Evolutionary conservation across 37 sponge, comb jelly and placozoan genomes (phyloP).

Genomic region (Crambe crambe): DNA sequence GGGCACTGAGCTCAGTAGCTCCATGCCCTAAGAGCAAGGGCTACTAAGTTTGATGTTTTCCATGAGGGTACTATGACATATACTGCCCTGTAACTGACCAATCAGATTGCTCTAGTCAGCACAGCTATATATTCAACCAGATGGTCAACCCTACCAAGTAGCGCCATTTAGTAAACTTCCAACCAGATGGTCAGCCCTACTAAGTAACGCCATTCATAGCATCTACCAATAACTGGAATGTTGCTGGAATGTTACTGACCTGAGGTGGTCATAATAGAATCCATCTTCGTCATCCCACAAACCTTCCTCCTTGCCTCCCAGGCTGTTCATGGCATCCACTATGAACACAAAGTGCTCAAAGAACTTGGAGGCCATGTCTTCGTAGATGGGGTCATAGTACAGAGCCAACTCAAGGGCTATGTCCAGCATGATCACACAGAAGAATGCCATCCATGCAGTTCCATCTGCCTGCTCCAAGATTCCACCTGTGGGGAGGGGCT

Average conservation of each 20-base stretch:
- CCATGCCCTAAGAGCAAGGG: too few relatives aligned
- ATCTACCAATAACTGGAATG: too few relatives aligned
- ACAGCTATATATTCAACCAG: too few relatives aligned
- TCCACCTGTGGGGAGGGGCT: conserved; percentile 90
- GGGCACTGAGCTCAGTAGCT: too few relatives aligned
- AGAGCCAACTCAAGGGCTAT: conserved; percentile 92
- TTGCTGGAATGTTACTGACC: conserved; percentile 8
- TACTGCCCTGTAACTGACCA: too few relatives aligned
- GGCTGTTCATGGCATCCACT: conserved; percentile 92
- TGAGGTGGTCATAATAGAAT: conserved; percentile 93
- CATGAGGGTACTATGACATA: too few relatives aligned
- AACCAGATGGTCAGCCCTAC: too few relatives aligned
- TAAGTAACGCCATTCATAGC: too few relatives aligned
- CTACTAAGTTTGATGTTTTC: too few relatives aligned
- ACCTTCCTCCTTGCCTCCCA: conserved; percentile 76
- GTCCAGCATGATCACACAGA: conserved; percentile 90
- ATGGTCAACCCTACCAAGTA: too few relatives aligned
- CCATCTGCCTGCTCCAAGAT: conserved; percentile 96
- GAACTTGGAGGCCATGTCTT: conserved; percentile 99
- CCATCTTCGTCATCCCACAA: conserved; percentile 94
- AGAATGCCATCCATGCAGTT: conserved; percentile 99
- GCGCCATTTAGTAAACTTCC: too few relatives aligned
- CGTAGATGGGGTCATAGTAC: conserved; percentile 81
- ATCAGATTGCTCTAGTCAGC: too few relatives aligned
- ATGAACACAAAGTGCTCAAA: conserved; percentile 96